A percentile compares a stretch with the other conserved stretches of the same genome.
Conservation (phyloP, 2,797 vertebrate species). For the Sebastes steindachneri region DNA sequence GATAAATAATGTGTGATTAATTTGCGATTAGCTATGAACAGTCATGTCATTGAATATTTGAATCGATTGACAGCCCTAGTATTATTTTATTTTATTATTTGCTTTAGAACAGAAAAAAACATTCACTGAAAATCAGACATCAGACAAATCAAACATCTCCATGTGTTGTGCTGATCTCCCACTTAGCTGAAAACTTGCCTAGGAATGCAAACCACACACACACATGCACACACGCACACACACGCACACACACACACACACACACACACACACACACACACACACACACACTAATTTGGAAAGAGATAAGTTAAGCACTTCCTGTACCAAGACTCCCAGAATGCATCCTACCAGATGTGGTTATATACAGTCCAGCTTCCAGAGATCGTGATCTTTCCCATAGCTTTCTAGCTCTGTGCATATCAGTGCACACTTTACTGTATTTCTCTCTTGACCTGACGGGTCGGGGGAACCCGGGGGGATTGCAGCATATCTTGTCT, state of each 20-base stretch:
- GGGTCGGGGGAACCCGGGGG: neutral
- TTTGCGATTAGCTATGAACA: too few relatives aligned
- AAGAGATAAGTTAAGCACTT: slow-evolving; percentile 28
- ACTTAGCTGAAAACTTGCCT: neutral
- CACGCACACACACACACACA: neutral
- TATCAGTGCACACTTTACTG: neutral
- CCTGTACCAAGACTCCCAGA: slow-evolving; percentile 34
- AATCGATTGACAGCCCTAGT: too few relatives aligned
- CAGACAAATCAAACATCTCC: neutral
- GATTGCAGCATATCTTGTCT: neutral
- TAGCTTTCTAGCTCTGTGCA: neutral
- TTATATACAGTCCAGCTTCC: slow-evolving; percentile 19
- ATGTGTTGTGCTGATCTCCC: neutral
- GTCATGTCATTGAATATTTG: too few relatives aligned
- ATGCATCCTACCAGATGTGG: slow-evolving; percentile 28
- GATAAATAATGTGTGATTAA: too few relatives aligned
- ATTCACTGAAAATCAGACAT: neutral
- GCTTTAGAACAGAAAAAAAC: neutral
- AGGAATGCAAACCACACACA: too few relatives aligned
- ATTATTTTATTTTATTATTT: too few relatives aligned
- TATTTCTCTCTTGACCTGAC: neutral
- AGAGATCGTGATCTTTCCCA: slow-evolving; percentile 51
- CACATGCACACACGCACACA: too few relatives aligned
- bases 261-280: neutral
- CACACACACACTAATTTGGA: neutral